Evolutionary conservation across 2,888 invertebrate genomes (phyloP).

Genomic region (Mimachlamys varia): DNA sequence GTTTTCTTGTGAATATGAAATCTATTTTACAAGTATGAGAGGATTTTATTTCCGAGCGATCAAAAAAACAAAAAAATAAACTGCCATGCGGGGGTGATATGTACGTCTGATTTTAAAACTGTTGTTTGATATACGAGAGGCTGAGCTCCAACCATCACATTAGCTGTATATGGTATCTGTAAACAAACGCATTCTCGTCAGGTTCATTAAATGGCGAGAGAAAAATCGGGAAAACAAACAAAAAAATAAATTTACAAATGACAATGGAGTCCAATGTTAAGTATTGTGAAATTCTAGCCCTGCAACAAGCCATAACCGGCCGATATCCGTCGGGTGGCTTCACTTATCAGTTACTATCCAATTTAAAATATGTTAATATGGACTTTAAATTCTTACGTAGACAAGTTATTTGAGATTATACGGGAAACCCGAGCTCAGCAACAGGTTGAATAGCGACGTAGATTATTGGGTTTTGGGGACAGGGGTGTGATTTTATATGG

Average conservation of each 20-base stretch:
- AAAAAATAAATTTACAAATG: neutral
- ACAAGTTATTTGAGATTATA: conserved; percentile 15
- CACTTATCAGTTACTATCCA: conserved; percentile 3
- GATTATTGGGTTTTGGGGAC: neutral
- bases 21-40: no score
- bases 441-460: conserved; percentile 38
- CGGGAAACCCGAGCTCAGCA: conserved; percentile 2
- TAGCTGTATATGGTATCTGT: no score
- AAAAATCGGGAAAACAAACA: neutral
- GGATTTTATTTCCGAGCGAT: no score
- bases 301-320: neutral
- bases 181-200: neutral
- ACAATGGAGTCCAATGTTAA: neutral
- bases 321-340: neutral
- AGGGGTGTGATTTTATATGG: conserved; percentile 17
- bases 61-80: no score
- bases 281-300: conserved; percentile 21
- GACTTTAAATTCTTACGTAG: conserved; percentile 26
- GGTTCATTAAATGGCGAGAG: neutral
- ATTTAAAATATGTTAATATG: conserved; percentile 42
- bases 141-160: no score
- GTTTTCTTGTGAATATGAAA: no score
- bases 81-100: no score
- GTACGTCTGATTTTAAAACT: no score
- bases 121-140: no score